Percentiles rank a stretch among this genome's conserved stretches.
Evolutionary conservation across 2,797 vertebrate species (phyloP).

Genomic region (Rhinichthys osculus): DNA sequence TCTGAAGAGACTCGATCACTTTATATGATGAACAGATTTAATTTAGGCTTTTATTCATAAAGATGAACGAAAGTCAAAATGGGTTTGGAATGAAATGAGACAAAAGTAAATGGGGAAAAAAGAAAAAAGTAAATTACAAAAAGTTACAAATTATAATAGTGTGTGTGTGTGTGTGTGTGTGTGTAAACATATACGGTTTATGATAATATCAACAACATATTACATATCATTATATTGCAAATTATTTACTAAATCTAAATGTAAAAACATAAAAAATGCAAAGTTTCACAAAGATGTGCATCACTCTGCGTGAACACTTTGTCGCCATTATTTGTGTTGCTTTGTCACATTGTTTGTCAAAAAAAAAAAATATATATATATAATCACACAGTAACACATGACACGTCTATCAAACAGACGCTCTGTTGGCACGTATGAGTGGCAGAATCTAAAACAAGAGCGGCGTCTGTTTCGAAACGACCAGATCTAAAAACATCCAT

Average conservation of each 20-base stretch:
- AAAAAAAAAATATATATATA: too few species aligned
- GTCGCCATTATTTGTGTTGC: not conserved
- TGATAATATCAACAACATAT: not conserved
- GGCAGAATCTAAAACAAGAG: not conserved
- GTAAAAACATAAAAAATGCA: not conserved
- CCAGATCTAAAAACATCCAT: slow-evolving; percentile 4
- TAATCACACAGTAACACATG: too few species aligned
- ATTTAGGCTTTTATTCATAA: too few species aligned
- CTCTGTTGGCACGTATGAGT: not conserved
- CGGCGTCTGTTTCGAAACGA: not conserved
- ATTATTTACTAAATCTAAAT: not conserved
- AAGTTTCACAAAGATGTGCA: not conserved
- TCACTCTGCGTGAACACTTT: too few species aligned
- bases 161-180: too few species aligned
- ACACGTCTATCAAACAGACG: not conserved
- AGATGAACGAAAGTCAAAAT: too few species aligned
- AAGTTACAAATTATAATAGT: too few species aligned
- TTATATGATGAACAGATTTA: too few species aligned
- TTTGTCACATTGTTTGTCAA: not conserved
- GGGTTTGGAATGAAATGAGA: not conserved
- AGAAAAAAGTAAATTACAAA: too few species aligned
- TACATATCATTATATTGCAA: not conserved
- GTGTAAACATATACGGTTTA: too few species aligned
- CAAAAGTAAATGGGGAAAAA: too few species aligned
- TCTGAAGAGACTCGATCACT: too few species aligned